Conservation (phyloP, 2,113 vertebrate genomes). For the Butorides virescens region DNA sequence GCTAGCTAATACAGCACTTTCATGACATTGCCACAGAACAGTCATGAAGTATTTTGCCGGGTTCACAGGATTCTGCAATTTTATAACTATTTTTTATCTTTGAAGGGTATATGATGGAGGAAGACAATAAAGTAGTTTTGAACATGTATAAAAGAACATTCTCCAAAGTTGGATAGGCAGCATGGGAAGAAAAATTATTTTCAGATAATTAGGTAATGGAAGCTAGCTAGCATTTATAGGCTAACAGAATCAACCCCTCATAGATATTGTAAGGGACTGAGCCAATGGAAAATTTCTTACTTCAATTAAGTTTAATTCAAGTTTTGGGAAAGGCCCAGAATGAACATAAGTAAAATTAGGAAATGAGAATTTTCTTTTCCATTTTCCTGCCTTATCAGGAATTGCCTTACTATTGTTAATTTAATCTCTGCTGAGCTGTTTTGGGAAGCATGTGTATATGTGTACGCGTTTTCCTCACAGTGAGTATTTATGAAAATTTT, state of each 20-base stretch:
- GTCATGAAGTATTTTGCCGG: not conserved
- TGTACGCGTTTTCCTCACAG: not conserved
- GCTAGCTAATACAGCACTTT: not conserved
- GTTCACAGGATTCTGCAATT: not conserved
- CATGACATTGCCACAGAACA: not conserved
- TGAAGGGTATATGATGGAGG: not conserved
- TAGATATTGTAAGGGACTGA: not conserved
- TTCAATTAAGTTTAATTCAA: not conserved
- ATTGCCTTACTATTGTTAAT: not conserved
- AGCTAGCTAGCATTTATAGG: not conserved
- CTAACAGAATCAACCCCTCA: not conserved
- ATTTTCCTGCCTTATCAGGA: not conserved
- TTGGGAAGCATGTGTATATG: not conserved
- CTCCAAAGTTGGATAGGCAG: not conserved
- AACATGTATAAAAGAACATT: not conserved
- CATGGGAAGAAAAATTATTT: not conserved
- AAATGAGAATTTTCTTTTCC: not conserved
- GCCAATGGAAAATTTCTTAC: not conserved
- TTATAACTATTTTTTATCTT: not conserved
- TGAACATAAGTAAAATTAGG: not conserved
- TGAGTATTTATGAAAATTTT: not conserved
- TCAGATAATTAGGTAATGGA: not conserved
- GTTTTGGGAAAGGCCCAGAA: not conserved
- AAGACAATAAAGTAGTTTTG: not conserved
- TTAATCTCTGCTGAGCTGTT: not conserved